These are phyloP conservation scores for Muscicapa comitata DNA, from an alignment of 2,797 vertebrate genomes.

Conservation along the genomic window DNA sequence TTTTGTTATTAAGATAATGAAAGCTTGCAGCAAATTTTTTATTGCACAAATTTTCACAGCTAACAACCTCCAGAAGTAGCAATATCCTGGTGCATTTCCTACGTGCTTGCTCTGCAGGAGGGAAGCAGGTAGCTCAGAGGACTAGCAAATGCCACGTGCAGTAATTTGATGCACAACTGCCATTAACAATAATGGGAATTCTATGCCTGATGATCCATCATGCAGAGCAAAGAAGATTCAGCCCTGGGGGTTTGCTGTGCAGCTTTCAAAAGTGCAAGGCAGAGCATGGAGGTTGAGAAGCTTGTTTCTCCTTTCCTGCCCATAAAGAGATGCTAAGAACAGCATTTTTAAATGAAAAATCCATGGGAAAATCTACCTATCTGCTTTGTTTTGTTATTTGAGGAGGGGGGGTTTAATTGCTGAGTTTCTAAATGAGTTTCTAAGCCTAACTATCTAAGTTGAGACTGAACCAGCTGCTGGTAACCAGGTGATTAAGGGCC, in stretches of 20 bases:
- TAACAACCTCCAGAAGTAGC: neutral
- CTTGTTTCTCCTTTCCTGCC: neutral
- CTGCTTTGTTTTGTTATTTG: neutral
- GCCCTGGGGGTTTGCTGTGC: neutral
- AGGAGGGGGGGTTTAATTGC: rapidly evolving
- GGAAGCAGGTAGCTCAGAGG: neutral
- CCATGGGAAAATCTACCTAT: neutral
- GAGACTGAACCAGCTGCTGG: neutral
- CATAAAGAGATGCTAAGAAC: neutral
- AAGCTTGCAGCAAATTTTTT: neutral
- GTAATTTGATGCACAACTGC: slow-evolving; percentile 28
- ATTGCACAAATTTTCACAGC: neutral
- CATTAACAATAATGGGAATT: slow-evolving; percentile 45
- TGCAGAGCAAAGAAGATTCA: neutral
- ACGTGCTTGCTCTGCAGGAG: neutral
- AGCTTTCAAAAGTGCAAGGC: neutral
- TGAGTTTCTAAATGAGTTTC: neutral
- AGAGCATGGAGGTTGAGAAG: neutral
- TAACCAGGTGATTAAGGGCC: neutral
- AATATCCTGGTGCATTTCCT: neutral
- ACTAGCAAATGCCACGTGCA: neutral
- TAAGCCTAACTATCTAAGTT: neutral
- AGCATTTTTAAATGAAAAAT: neutral
- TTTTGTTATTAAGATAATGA: slow-evolving; percentile 31
- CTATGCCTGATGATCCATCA: slow-evolving; percentile 16